A percentile compares a stretch with the other conserved stretches of the same genome.
These are phyloP conservation scores for Galaxias olidus DNA, from an alignment of 2,797 vertebrate species.

Conservation along the genomic window DNA sequence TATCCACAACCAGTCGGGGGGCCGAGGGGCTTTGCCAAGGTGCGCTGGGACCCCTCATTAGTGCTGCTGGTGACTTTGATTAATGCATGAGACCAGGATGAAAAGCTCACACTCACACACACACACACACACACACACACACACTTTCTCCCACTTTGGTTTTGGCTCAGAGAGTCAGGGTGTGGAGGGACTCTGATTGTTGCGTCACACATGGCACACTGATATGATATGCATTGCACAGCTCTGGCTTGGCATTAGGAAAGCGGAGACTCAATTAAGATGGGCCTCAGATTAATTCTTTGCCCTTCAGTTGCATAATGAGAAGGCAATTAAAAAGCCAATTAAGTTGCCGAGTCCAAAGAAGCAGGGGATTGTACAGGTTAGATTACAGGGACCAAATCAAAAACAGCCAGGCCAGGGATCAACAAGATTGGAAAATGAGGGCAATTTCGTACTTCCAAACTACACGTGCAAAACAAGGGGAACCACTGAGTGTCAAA, in stretches of 20 bases:
- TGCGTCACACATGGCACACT: neutral
- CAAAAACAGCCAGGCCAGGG: conserved; percentile 28
- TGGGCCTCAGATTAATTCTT: conserved; percentile 54
- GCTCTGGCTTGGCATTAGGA: conserved; percentile 28
- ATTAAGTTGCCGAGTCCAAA: conserved; percentile 64
- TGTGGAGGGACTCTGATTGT: neutral
- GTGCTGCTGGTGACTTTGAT: conserved; percentile 1
- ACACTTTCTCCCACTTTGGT: neutral
- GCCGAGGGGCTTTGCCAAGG: neutral
- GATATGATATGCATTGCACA: conserved; percentile 12
- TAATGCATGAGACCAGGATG: conserved; percentile 6
- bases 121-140: conserved; percentile 12
- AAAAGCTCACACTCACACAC: neutral
- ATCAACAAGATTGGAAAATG: conserved; percentile 30
- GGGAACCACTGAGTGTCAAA: neutral
- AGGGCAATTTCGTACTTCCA: conserved; percentile 37
- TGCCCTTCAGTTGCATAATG: conserved; percentile 61
- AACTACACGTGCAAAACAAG: conserved; percentile 1
- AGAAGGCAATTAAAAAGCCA: conserved; percentile 74
- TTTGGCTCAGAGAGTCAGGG: neutral
- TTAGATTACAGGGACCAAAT: conserved; percentile 54
- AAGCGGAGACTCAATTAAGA: conserved; percentile 61
- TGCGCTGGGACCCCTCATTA: neutral
- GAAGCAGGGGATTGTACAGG: conserved; percentile 45
- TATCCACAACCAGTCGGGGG: neutral